A percentile compares a stretch with the other conserved stretches of the same genome.
Conservation (phyloP, 2,888 invertebrate species). For the Galerucella pusilla region DNA sequence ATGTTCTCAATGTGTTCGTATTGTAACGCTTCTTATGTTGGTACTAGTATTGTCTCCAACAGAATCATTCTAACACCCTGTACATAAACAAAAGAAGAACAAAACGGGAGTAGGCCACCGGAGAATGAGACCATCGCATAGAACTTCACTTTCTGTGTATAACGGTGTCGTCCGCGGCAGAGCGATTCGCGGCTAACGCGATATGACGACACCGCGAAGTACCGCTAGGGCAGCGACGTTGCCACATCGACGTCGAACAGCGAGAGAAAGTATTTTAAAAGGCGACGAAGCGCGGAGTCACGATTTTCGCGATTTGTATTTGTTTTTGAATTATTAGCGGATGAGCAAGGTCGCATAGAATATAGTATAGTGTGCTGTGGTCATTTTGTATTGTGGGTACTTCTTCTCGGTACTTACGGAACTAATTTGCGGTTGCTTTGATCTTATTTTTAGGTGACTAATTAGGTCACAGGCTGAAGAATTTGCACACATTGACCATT, state of each 20-base stretch:
- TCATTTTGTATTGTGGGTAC: conserved; percentile 2
- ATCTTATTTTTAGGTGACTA: not conserved
- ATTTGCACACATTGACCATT: not conserved
- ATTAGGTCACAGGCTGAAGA: not conserved
- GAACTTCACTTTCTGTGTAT: conserved; percentile 61
- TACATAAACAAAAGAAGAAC: conserved; percentile 40
- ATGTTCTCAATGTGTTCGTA: no score
- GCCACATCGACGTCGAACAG: conserved; percentile 23
- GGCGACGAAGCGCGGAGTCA: conserved; percentile 12
- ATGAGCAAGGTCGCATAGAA: conserved; percentile 27
- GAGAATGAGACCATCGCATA: conserved; percentile 60
- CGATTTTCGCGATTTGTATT: conserved; percentile 19
- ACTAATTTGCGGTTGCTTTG: not conserved
- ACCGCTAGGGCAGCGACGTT: conserved; percentile 48
- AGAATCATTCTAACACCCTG: conserved; percentile 8
- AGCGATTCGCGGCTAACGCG: conserved; percentile 24
- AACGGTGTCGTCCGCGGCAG: conserved; percentile 53
- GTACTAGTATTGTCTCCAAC: no score
- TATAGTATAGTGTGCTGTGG: not conserved
- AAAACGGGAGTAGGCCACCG: conserved; percentile 59
- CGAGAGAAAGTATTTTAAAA: conserved; percentile 38
- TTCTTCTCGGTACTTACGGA: not conserved
- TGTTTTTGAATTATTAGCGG: conserved; percentile 29
- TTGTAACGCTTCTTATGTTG: no score
- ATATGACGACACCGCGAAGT: conserved; percentile 48